phyloP scores from a whole-genome alignment of 2,888 invertebrate genomes.

The Aromia moschata region DNA sequence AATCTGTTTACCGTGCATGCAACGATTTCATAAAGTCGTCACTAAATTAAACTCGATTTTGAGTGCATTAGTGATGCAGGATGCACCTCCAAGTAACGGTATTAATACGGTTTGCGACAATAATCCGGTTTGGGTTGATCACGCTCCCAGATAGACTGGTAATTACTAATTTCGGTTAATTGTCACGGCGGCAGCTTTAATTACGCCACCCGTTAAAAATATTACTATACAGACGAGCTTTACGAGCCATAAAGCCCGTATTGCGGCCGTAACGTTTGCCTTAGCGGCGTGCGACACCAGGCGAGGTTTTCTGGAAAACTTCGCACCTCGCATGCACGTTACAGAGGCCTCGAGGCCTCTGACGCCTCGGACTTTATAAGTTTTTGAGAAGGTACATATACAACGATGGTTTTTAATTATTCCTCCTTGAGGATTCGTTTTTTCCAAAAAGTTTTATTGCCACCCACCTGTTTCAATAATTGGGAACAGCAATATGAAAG shows the following conservation, averaged over 20 bases:
- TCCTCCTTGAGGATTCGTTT: too few species aligned
- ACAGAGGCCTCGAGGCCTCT: too few species aligned
- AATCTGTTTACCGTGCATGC: constrained; percentile 36
- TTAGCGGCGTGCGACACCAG: constrained; percentile 12
- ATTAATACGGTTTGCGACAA: constrained; percentile 55
- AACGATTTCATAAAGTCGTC: constrained; percentile 41
- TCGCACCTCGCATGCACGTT: background rate
- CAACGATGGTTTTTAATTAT: too few species aligned
- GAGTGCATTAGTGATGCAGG: constrained; percentile 53
- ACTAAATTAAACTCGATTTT: constrained; percentile 42
- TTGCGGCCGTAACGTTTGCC: constrained; percentile 11
- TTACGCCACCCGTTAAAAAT: constrained; percentile 43
- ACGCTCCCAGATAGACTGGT: constrained; percentile 52
- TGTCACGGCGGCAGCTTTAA: constrained; percentile 47
- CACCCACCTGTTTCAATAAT: too few species aligned
- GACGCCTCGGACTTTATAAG: too few species aligned
- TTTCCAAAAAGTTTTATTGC: too few species aligned
- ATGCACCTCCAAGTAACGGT: constrained; percentile 54
- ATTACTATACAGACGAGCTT: constrained; percentile 31
- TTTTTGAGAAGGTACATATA: too few species aligned
- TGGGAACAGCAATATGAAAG: too few species aligned
- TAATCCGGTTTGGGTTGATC: constrained; percentile 57
- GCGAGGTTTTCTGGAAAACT: constrained; percentile 11
- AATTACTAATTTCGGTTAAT: constrained; percentile 55
- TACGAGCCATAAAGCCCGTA: constrained; percentile 19